phyloP scores from a whole-genome alignment of 2,797 vertebrate genomes.

The Pangasius djambal region DNA sequence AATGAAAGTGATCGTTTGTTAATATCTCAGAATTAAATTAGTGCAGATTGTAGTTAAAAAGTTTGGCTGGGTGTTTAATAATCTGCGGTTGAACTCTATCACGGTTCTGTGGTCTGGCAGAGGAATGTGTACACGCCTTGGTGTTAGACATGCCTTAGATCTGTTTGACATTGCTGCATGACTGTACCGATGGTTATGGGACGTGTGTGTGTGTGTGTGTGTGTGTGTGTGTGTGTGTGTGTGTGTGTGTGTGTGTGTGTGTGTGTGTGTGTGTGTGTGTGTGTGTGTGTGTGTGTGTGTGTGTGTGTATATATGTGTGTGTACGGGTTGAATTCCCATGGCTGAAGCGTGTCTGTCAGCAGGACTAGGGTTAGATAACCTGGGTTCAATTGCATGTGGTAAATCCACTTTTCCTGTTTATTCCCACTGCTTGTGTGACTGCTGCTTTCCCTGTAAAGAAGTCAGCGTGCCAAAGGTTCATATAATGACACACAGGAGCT shows the following conservation, averaged over 20 bases:
- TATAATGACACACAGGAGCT: background rate
- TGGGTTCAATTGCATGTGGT: conserved; percentile 53
- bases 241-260: too few relatives aligned
- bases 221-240: conserved; percentile 53
- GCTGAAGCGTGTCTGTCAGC: conserved; percentile 68
- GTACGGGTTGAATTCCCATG: conserved; percentile 53
- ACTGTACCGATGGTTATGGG: background rate
- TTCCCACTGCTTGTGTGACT: conserved; percentile 62
- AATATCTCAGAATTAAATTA: background rate
- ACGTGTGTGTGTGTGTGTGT: background rate
- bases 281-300: conserved; percentile 57
- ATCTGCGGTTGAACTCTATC: conserved; percentile 1
- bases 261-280: conserved; percentile 56
- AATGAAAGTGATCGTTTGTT: conserved; percentile 13
- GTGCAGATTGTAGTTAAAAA: conserved; percentile 1
- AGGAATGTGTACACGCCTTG: conserved; percentile 29
- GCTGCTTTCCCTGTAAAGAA: background rate
- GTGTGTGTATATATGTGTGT: conserved; percentile 57
- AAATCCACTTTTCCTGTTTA: conserved; percentile 77
- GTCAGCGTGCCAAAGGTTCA: conserved; percentile 59
- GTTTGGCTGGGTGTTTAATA: conserved; percentile 20
- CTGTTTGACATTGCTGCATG: conserved; percentile 8
- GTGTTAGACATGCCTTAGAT: conserved; percentile 30
- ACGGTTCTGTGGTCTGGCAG: conserved; percentile 18
- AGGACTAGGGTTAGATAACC: conserved; percentile 29